Conservation (phyloP, 1,140 invertebrate genomes). For the Goniozus legneri region DNA sequence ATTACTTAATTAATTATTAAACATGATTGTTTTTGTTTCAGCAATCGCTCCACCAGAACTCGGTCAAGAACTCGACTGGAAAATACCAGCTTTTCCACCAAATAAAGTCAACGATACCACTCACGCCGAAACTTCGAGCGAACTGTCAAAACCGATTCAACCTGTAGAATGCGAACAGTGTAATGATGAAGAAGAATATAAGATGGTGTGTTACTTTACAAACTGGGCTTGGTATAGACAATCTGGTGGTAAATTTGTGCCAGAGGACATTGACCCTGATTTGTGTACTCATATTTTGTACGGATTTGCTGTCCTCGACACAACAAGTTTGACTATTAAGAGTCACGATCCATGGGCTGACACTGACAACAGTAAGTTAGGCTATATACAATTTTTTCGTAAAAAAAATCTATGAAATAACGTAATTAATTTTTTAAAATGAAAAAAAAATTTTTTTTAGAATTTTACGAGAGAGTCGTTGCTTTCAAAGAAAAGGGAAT, state of each 20-base stretch:
- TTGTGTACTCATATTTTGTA: conserved; percentile 69
- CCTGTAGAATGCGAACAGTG: conserved; percentile 3
- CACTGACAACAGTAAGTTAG: conserved; percentile 59
- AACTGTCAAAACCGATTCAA: conserved; percentile 3
- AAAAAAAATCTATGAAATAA: too few relatives aligned
- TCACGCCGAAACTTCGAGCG: not conserved
- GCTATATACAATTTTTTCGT: too few relatives aligned
- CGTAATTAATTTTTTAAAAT: too few relatives aligned
- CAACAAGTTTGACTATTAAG: conserved; percentile 55
- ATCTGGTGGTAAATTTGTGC: conserved; percentile 58
- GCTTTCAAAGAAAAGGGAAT: conserved; percentile 56
- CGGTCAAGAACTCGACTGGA: conserved; percentile 36
- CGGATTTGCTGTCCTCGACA: conserved; percentile 64
- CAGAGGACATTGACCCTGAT: conserved; percentile 62
- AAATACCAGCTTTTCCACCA: conserved; percentile 3
- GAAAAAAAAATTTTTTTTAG: conserved; percentile 34
- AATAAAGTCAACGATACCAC: not conserved
- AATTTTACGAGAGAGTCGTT: conserved; percentile 60
- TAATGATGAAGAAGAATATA: conserved; percentile 43
- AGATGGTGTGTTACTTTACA: conserved; percentile 64
- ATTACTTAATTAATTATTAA: conserved; percentile 1
- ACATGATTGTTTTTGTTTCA: too few relatives aligned
- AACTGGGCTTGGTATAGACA: conserved; percentile 66
- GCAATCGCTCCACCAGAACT: conserved; percentile 32
- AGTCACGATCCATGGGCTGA: conserved; percentile 64